A percentile compares a stretch with the other conserved stretches of the same genome.
These are phyloP conservation scores for Bolborhynchus lineola DNA, from an alignment of 2,113 vertebrate species.

Conservation along the genomic window DNA sequence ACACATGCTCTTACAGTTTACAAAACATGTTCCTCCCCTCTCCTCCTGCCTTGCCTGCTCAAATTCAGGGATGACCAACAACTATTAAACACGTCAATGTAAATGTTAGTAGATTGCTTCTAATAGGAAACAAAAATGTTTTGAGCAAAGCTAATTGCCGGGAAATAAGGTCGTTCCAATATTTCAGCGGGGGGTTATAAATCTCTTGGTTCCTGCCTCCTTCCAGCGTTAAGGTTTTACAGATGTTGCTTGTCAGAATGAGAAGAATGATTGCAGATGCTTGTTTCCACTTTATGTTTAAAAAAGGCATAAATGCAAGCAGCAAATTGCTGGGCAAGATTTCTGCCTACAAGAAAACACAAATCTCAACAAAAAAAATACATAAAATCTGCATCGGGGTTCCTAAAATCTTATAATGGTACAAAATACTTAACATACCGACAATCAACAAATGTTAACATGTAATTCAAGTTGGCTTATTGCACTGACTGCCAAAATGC, in stretches of 20 bases:
- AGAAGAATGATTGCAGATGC: slow-evolving; percentile 53
- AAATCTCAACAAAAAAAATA: neutral
- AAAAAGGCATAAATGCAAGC: neutral
- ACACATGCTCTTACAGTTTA: neutral
- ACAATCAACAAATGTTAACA: neutral
- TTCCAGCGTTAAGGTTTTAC: slow-evolving; percentile 56
- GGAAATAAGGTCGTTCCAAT: slow-evolving; percentile 65
- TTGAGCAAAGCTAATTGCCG: slow-evolving; percentile 61
- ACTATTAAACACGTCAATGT: slow-evolving; percentile 33
- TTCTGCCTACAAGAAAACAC: neutral
- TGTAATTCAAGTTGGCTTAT: neutral
- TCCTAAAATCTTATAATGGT: neutral
- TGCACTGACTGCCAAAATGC: neutral
- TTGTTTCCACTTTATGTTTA: slow-evolving; percentile 32
- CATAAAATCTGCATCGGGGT: neutral
- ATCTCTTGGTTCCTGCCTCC: slow-evolving; percentile 42
- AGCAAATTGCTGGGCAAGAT: neutral
- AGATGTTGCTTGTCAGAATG: slow-evolving; percentile 60
- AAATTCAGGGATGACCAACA: slow-evolving; percentile 26
- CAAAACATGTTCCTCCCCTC: neutral
- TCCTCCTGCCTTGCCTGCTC: neutral
- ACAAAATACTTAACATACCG: neutral
- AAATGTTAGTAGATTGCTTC: slow-evolving; percentile 49
- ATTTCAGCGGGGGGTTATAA: slow-evolving; percentile 56
- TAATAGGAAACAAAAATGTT: slow-evolving; percentile 68